Conservation (phyloP, 2,797 vertebrate genomes). For the Karalla daura region DNA sequence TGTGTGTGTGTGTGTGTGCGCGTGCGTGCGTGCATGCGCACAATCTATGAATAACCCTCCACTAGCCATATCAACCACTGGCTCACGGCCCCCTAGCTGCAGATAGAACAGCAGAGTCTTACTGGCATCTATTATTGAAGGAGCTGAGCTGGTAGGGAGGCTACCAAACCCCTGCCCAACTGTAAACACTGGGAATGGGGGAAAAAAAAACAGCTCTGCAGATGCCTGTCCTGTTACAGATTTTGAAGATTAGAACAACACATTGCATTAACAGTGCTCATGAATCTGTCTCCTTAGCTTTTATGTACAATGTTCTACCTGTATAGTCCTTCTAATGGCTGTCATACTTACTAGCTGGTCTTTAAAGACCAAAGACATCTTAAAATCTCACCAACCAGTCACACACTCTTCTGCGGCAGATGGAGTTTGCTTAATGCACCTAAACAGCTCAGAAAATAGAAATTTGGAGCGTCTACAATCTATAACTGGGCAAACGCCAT, state of each 20-base stretch:
- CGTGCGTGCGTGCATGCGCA: slow-evolving; percentile 1
- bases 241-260: slow-evolving; percentile 20
- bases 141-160: slow-evolving; percentile 69
- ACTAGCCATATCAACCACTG: slow-evolving; percentile 66
- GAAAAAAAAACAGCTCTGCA: slow-evolving; percentile 12
- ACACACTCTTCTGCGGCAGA: background rate
- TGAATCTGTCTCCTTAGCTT: background rate
- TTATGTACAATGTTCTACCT: background rate
- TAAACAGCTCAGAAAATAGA: background rate
- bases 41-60: slow-evolving; percentile 74
- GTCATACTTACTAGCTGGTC: too few species aligned
- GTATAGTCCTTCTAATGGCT: background rate
- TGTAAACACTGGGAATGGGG: slow-evolving; percentile 67
- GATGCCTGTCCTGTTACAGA: slow-evolving; percentile 17
- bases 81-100: slow-evolving; percentile 74
- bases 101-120: slow-evolving; percentile 74
- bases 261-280: background rate
- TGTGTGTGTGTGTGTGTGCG: slow-evolving; percentile 10
- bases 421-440: background rate
- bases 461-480: background rate
- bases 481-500: background rate
- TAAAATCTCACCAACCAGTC: too few species aligned
- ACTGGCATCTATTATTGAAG: slow-evolving; percentile 79
- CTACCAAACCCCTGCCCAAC: slow-evolving; percentile 64
- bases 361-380: too few species aligned